Evolutionary conservation across 1,140 invertebrate species (phyloP), one percentile per base, ranked within the genome.

Genomic region (Dolichoris vasculosae): DNA sequence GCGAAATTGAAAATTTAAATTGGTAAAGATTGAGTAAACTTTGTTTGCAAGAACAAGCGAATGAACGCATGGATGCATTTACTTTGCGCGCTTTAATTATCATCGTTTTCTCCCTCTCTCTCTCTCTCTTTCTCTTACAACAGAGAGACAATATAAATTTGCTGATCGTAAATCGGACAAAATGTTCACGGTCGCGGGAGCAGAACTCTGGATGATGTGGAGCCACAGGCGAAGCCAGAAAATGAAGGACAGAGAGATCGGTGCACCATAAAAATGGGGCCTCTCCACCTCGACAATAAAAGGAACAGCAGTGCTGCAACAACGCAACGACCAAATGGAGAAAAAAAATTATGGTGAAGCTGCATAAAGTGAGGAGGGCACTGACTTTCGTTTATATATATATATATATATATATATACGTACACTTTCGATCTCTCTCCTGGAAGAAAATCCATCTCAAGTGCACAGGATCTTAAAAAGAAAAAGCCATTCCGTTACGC

Each of bases 401-500:
- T 40, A 26, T 40, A 43, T 23, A 71, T 71, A 71, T 40, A 40
- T 71, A 55, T 55, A 11, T 55, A 55, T 71, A 38, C 20, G 20
- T 71, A 63, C 30, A 79, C 43, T 69, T 71, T 43, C 43, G 43
- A 64, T 81, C 30, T 81, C 79, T 81, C 69, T 84, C 26, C 30
- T 51, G 40, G 67, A 77, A 86, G 87, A 88, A 86, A 88, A 82
- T 84, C 43, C 77, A 85, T 83, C 82, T 43, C n/a, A 30, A 26
- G 80, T 11, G 55, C 40, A 40, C 64, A 51, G 40, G 82, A 71
- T 35, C 48, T 48, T n/a, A 55, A 63, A n/a, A 69, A 84, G 73
- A 88, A 88, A 89, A 88, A 88, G 82, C 69, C 59, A 69, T 87
- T 88, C 87, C 89, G 88, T 89, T 88, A 89, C 79, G 59, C 59